Base-by-base conservation (phyloP, 2,888 invertebrate genomes). In the Drosophila fulvimacula region DNA sequence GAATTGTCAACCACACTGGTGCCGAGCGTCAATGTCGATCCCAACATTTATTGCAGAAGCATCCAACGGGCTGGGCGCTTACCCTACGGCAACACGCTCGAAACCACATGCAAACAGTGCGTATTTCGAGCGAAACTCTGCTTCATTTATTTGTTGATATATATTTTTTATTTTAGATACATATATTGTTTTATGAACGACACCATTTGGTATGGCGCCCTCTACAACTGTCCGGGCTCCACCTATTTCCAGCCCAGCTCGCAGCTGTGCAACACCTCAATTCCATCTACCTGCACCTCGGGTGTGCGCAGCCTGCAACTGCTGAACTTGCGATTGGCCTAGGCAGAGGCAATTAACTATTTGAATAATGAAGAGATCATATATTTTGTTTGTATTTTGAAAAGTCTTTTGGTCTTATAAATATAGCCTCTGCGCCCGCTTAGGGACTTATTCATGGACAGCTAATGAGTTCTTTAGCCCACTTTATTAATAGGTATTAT, bases 51-150 rank as follows among this genome's bases (percentile, higher is more conserved):
- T 42, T 90, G 90, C 36, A 24, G 52, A 17, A 5, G 5, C 0
- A 2, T 81, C 0, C 36, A 49, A n/a, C 5, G 39, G 32, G 9
- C 39, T 1, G 88, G 88, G 15, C 73, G 81, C n/a, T 90, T 57
- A 74, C 90, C 88, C 21, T 74, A 78, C 42, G 88, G 90, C 24
- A 61, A 27, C 0, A 9, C 27, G 6, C 24, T 66, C 6, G 13
- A 42, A 0, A 81, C 69, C 52, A 79, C 79, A 4, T 90, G 88
- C 69, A 75, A n/a, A 27, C 79, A 81, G 89, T 89, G 48, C 71
- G 82, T 73, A 17, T 0, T 10, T 5, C 7, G 2, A 10, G 0
- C 13, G 2, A 3, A 3, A 10, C 10, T 9, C 3, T 13, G 19
- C 15, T 9, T 9, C 1, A 17, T 5, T n/a, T 27, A 4, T 42